phyloP scores from a whole-genome alignment of 2,113 vertebrate species.

The Cyanistes caeruleus region DNA sequence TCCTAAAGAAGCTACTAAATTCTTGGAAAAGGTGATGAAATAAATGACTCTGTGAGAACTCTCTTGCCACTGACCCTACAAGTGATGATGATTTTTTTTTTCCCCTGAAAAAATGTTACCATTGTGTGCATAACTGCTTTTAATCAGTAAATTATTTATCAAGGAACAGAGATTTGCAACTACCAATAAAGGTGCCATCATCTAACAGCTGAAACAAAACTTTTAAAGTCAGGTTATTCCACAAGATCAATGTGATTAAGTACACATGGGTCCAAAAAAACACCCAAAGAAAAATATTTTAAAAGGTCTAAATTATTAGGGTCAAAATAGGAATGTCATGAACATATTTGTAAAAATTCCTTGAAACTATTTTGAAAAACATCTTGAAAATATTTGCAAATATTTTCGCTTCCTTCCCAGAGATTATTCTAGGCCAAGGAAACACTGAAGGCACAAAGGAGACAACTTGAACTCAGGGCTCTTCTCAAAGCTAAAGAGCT shows the following conservation, averaged over 20 bases:
- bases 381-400: not conserved
- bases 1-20: not conserved
- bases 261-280: not conserved
- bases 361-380: not conserved
- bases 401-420: not conserved
- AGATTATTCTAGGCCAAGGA: not conserved
- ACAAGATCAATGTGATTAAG: not conserved
- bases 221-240: not conserved
- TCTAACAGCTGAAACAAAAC: not conserved
- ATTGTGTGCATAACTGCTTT: not conserved
- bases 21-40: not conserved
- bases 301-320: not conserved
- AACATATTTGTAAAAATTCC: not conserved
- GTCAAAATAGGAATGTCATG: not conserved
- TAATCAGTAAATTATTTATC: not conserved
- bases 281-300: accelerated
- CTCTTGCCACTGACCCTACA: not conserved
- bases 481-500: not conserved
- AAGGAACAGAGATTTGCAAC: not conserved
- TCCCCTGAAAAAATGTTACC: not conserved
- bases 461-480: not conserved
- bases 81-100: not conserved
- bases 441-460: not conserved
- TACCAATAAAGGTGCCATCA: not conserved
- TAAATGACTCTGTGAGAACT: not conserved